These are phyloP conservation scores for Zoroaster sp. DNA, from an alignment of 53 echinoderm and acorn worm species.

Conservation along the genomic window DNA sequence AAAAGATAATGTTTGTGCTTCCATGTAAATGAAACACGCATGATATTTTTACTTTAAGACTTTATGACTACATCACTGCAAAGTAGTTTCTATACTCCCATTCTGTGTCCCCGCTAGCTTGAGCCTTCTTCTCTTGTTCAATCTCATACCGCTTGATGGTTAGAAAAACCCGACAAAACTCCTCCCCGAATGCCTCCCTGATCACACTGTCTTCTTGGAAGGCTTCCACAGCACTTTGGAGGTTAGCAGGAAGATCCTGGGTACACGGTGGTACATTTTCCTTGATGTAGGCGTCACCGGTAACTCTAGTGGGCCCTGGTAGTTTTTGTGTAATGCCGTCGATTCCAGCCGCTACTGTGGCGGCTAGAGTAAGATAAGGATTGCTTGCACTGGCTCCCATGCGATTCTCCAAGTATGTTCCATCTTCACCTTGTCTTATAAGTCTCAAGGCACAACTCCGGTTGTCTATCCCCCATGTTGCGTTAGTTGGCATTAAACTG, in stretches of 20 bases:
- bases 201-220: slow-evolving; percentile 59
- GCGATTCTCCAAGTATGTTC: slow-evolving; percentile 77
- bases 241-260: slow-evolving; percentile 46
- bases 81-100: slow-evolving; percentile 52
- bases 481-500: slow-evolving; percentile 64
- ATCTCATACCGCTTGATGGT: slow-evolving; percentile 74
- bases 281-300: slow-evolving; percentile 52
- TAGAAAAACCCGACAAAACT: slow-evolving; percentile 71
- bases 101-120: slow-evolving; percentile 8
- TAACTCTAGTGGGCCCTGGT: slow-evolving; percentile 57
- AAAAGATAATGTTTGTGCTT: no score
- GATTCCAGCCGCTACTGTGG: slow-evolving; percentile 68
- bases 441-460: slow-evolving; percentile 63
- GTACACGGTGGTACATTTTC: slow-evolving; percentile 50
- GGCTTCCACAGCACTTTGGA: slow-evolving; percentile 69
- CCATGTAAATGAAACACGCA: no score
- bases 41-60: no score
- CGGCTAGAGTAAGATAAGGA: slow-evolving; percentile 72
- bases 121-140: slow-evolving; percentile 33
- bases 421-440: slow-evolving; percentile 61
- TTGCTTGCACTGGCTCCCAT: slow-evolving; percentile 77
- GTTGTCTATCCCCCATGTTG: slow-evolving; percentile 72
- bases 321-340: slow-evolving; percentile 67
- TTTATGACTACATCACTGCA: not conserved
- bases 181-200: slow-evolving; percentile 59